A percentile compares a stretch with the other conserved stretches of the same genome.
Conservation (phyloP, 2,888 invertebrate species). For the Bruchidius siliquastri region DNA sequence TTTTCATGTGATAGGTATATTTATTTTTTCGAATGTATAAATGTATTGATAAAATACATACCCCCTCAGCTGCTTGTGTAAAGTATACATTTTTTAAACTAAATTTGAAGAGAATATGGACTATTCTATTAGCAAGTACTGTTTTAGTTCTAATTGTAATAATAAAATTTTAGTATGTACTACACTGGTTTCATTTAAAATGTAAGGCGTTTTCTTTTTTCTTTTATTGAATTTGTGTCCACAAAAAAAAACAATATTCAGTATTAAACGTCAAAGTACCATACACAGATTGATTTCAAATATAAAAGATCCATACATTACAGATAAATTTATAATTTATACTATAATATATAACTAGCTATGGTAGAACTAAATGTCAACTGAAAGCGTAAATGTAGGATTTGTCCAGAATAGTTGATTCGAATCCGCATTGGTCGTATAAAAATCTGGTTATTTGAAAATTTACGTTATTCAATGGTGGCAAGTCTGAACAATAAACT, state of each 20-base stretch:
- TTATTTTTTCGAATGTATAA: conserved; percentile 20
- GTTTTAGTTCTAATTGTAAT: conserved; percentile 46
- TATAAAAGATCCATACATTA: no score
- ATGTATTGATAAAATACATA: conserved; percentile 15
- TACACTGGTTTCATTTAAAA: background rate
- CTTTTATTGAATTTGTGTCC: background rate
- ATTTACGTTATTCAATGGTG: no score
- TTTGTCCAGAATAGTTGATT: no score
- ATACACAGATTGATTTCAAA: background rate
- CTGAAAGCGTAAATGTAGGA: no score
- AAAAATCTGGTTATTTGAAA: no score
- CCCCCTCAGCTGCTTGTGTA: conserved; percentile 40
- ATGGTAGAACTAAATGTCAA: no score
- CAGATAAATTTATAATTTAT: no score
- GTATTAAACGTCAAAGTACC: background rate
- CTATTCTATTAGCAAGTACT: conserved; percentile 47
- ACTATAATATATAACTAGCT: no score
- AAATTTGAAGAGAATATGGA: conserved; percentile 46
- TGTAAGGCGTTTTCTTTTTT: background rate
- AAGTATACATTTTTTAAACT: conserved; percentile 43
- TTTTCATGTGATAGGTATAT: conserved; percentile 26
- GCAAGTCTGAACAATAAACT: no score
- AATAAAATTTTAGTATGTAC: conserved; percentile 45
- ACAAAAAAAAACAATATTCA: background rate
- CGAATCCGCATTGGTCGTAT: no score